A percentile compares a stretch with the other conserved stretches of the same genome.
Evolutionary conservation across 2,888 invertebrate genomes (phyloP).

Genomic region (Pollenia amentaria): DNA sequence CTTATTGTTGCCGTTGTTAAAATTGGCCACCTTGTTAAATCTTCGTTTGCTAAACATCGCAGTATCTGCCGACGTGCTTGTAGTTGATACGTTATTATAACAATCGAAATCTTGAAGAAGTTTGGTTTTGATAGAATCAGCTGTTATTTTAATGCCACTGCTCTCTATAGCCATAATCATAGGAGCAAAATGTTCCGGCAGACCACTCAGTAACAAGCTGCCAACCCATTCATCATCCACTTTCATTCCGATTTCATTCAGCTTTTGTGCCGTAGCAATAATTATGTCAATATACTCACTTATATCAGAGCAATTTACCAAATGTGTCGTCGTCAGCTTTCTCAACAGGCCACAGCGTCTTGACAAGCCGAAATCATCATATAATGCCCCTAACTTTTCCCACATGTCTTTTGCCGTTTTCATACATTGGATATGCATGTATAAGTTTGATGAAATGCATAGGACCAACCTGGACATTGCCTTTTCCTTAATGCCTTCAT

Average conservation of each 20-base stretch:
- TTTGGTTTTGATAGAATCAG: too few species aligned
- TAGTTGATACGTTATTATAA: background rate
- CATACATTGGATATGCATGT: slow-evolving; percentile 32
- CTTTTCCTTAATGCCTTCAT: background rate
- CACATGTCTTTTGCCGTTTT: slow-evolving; percentile 43
- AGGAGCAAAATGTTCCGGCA: slow-evolving; percentile 49
- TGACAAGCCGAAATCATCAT: slow-evolving; percentile 43
- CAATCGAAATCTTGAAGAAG: too few species aligned
- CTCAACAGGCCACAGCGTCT: too few species aligned
- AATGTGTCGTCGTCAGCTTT: slow-evolving; percentile 49
- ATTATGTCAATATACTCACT: slow-evolving; percentile 9
- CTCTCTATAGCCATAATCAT: too few species aligned
- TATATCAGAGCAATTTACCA: slow-evolving; percentile 38
- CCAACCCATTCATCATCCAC: slow-evolving; percentile 52
- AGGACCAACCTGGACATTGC: slow-evolving; percentile 47
- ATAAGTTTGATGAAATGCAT: slow-evolving; percentile 51
- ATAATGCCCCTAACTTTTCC: slow-evolving; percentile 8
- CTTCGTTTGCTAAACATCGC: slow-evolving; percentile 8
- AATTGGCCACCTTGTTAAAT: background rate
- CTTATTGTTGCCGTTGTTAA: background rate
- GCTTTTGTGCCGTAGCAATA: slow-evolving; percentile 49
- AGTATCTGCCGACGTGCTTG: background rate
- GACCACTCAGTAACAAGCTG: slow-evolving; percentile 37
- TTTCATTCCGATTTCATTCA: slow-evolving; percentile 44
- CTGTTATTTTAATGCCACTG: too few species aligned